Conservation (phyloP, 2,797 vertebrate species). For the Alauda arvensis region DNA sequence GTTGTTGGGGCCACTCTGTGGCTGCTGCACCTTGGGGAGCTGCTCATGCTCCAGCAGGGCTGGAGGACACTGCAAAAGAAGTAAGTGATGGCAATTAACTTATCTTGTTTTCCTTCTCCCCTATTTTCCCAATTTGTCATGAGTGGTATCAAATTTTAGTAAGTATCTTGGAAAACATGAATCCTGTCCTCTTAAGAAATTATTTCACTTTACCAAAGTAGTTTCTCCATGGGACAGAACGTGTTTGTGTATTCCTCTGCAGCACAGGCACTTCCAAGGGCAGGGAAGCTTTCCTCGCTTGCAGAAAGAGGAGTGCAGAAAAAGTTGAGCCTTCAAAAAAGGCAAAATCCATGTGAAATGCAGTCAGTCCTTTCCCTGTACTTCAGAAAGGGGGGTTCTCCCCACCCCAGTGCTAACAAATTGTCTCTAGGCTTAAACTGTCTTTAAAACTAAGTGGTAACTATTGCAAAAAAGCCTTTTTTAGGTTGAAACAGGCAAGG, state of each 20-base stretch:
- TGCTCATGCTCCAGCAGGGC: not conserved
- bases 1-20: not conserved
- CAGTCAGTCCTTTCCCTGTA: not conserved
- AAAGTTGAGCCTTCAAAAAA: not conserved
- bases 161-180: not conserved
- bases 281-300: not conserved
- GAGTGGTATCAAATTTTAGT: not conserved
- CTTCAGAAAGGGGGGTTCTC: not conserved
- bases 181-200: not conserved
- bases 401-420: not conserved
- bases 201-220: not conserved
- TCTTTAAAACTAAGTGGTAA: not conserved
- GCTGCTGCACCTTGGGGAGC: not conserved
- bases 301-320: not conserved
- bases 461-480: not conserved
- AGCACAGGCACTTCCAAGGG: not conserved
- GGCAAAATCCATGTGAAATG: not conserved
- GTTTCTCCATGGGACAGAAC: not conserved
- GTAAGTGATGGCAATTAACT: not conserved
- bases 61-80: not conserved
- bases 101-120: not conserved
- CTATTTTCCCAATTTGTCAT: not conserved
- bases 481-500: not conserved
- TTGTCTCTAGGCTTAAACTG: not conserved
- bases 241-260: fast-evolving